Percentiles rank a stretch among this genome's conserved stretches.
phyloP scores from a whole-genome alignment of 2,888 invertebrate genomes.

The Octodonta nipae region DNA sequence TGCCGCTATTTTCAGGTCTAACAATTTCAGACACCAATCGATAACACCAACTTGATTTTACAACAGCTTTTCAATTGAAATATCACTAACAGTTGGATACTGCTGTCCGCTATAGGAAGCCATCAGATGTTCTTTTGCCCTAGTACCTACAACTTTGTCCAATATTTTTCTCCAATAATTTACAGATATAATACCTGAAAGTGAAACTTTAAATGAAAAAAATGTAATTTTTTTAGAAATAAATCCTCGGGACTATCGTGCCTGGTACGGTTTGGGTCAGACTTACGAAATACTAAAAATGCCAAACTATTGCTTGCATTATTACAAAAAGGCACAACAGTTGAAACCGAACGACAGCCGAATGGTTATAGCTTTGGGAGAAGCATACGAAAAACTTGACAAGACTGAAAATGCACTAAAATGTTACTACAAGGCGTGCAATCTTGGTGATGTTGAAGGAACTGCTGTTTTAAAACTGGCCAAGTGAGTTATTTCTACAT shows the following conservation, averaged over 20 bases:
- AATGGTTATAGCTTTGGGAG: conserved; percentile 92
- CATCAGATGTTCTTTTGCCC: too few species aligned
- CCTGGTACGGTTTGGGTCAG: conserved; percentile 98
- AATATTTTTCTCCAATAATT: too few species aligned
- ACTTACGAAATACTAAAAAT: conserved; percentile 96
- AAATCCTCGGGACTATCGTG: conserved; percentile 85
- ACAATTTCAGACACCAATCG: too few species aligned
- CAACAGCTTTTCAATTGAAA: too few species aligned
- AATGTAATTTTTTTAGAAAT: conserved; percentile 66
- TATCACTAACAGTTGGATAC: too few species aligned
- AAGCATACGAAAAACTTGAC: conserved; percentile 88
- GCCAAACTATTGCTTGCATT: conserved; percentile 88
- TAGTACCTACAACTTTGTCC: too few species aligned
- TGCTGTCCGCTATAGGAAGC: too few species aligned
- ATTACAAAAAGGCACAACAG: conserved; percentile 85
- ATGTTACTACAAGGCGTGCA: conserved; percentile 92
- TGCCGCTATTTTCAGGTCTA: too few species aligned
- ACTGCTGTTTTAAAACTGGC: conserved; percentile 87
- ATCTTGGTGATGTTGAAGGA: conserved; percentile 92
- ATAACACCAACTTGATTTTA: too few species aligned
- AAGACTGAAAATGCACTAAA: conserved; percentile 85
- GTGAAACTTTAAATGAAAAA: too few species aligned
- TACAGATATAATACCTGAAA: too few species aligned
- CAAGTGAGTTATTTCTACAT: conserved; percentile 45
- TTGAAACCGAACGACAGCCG: conserved; percentile 90